A percentile compares a stretch with the other conserved stretches of the same genome.
These are phyloP conservation scores for Lordiphosa mommai DNA, from an alignment of 1,140 invertebrate genomes.

Conservation along the genomic window DNA sequence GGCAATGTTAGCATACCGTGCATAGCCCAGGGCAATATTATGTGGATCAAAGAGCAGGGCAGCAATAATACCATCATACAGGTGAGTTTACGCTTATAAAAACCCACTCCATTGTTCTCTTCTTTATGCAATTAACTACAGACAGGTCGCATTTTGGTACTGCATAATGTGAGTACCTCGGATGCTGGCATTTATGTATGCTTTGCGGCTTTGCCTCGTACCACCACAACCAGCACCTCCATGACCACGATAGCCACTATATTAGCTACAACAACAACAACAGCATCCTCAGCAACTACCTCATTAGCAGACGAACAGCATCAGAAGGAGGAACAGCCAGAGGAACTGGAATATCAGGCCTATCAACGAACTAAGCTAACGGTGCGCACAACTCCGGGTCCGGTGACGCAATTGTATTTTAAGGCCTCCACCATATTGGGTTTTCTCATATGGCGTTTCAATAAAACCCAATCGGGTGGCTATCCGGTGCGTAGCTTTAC, in stretches of 20 bases:
- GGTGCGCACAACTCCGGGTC: constrained; percentile 72
- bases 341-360: constrained; percentile 53
- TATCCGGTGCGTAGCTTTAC: constrained; percentile 78
- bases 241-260: constrained; percentile 16
- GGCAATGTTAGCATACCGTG: constrained; percentile 78
- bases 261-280: constrained; percentile 35
- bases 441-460: constrained; percentile 78
- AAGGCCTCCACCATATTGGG: constrained; percentile 77
- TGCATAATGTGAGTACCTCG: constrained; percentile 66
- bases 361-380: constrained; percentile 55
- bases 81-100: constrained; percentile 20
- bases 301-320: not conserved
- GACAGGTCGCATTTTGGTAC: constrained; percentile 64
- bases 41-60: constrained; percentile 76
- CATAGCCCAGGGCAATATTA: constrained; percentile 66
- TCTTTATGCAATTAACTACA: constrained; percentile 7
- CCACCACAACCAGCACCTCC: constrained; percentile 20
- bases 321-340: not conserved
- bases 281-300: constrained; percentile 27
- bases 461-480: constrained; percentile 71
- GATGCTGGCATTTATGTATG: constrained; percentile 75
- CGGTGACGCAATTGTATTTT: constrained; percentile 70
- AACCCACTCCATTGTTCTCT: too few relatives aligned
- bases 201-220: constrained; percentile 53
- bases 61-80: constrained; percentile 71